Conservation (phyloP, 2,888 invertebrate species). For the Augochlorella aurata region DNA sequence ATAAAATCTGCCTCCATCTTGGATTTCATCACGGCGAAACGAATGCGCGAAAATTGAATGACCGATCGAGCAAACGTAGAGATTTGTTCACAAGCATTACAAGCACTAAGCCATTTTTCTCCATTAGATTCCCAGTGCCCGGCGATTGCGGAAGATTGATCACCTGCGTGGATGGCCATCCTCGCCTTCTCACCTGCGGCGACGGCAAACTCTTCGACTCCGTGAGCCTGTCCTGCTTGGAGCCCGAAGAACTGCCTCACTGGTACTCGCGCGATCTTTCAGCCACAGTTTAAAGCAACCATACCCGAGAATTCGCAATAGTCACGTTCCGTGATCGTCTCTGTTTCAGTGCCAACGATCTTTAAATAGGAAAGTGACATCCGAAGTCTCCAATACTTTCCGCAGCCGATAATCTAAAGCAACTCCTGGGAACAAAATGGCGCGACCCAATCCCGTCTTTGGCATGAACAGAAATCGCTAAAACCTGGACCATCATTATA, state of each 20-base stretch:
- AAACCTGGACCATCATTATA: too few relatives aligned
- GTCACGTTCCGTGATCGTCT: neutral
- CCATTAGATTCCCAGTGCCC: conserved; percentile 88
- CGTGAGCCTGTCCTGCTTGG: conserved; percentile 91
- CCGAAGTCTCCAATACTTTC: neutral
- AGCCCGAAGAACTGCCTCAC: conserved; percentile 85
- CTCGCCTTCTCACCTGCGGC: conserved; percentile 93
- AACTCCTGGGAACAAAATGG: too few relatives aligned
- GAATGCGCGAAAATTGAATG: neutral
- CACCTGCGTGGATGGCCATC: conserved; percentile 95
- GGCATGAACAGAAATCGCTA: too few relatives aligned
- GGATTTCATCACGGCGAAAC: neutral
- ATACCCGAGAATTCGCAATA: neutral
- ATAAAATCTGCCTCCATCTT: neutral
- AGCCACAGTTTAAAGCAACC: neutral
- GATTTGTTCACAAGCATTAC: neutral
- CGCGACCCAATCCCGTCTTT: too few relatives aligned
- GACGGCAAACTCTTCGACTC: conserved; percentile 94
- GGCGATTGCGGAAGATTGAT: conserved; percentile 94
- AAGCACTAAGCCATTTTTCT: neutral
- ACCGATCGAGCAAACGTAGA: neutral
- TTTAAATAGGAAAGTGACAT: conserved; percentile 58
- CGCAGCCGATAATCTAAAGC: neutral
- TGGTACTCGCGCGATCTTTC: conserved; percentile 73
- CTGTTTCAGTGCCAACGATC: conserved; percentile 69